Evolutionary conservation across 2,113 vertebrate species (phyloP).

Genomic region (Hiodon tergisus): DNA sequence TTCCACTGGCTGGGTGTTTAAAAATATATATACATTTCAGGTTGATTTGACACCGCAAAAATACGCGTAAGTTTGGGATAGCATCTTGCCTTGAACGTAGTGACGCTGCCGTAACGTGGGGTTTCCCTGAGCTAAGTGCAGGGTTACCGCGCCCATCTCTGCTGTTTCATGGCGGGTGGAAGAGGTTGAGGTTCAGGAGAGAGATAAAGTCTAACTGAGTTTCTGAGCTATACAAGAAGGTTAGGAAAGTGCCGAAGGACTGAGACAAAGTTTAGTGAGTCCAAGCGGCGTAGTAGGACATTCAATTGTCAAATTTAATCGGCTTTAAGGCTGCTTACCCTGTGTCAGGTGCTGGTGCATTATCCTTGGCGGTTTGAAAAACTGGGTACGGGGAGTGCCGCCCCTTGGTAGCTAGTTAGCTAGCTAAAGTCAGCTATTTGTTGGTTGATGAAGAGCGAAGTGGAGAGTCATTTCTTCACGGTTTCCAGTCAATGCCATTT

Average conservation of each 20-base stretch:
- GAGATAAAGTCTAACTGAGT: slow-evolving; percentile 17
- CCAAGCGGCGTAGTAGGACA: background rate
- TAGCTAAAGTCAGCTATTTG: slow-evolving; percentile 37
- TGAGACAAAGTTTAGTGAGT: slow-evolving; percentile 6
- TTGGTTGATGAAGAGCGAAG: slow-evolving; percentile 64
- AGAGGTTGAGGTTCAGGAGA: slow-evolving; percentile 32
- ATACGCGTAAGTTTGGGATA: too few relatives aligned
- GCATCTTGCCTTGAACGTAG: slow-evolving; percentile 4
- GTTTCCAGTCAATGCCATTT: slow-evolving; percentile 68
- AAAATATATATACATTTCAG: too few relatives aligned
- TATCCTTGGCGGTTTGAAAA: slow-evolving; percentile 38
- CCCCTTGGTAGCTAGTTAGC: slow-evolving; percentile 53
- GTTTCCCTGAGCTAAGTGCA: slow-evolving; percentile 69
- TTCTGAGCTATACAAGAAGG: slow-evolving; percentile 10
- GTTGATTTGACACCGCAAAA: too few relatives aligned
- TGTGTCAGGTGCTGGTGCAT: slow-evolving; percentile 1
- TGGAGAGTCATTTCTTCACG: slow-evolving; percentile 50
- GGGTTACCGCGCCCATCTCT: slow-evolving; percentile 75
- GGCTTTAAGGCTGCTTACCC: slow-evolving; percentile 12
- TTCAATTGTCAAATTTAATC: slow-evolving; percentile 11
- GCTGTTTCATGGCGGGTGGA: slow-evolving; percentile 61
- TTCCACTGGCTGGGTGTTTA: too few relatives aligned
- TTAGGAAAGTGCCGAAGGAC: background rate
- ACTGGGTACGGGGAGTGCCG: slow-evolving; percentile 60
- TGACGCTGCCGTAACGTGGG: slow-evolving; percentile 54